These are phyloP conservation scores for Melipona bicolor DNA, from an alignment of 2,888 invertebrate species.

Conservation along the genomic window DNA sequence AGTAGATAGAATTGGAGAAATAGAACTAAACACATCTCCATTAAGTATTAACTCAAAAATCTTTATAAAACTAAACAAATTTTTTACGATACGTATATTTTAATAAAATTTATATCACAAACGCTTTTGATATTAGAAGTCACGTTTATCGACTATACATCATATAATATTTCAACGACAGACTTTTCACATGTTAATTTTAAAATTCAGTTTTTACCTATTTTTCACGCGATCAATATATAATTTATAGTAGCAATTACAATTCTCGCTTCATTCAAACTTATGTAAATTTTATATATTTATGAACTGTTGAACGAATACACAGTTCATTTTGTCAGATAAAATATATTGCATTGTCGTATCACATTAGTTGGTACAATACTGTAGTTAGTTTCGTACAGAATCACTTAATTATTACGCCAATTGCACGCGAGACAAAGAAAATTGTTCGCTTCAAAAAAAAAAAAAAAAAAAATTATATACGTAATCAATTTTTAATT, in stretches of 20 bases:
- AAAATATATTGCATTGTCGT: background rate
- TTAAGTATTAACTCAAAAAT: background rate
- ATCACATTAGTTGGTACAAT: background rate
- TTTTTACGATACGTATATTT: background rate
- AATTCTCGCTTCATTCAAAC: background rate
- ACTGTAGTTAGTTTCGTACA: background rate
- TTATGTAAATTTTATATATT: background rate
- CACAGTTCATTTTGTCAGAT: background rate
- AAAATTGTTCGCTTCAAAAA: background rate
- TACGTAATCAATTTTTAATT: background rate
- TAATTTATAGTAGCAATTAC: background rate
- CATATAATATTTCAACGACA: background rate
- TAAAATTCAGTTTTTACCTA: too few species aligned
- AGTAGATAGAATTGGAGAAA: background rate
- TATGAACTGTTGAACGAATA: background rate
- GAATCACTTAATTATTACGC: conserved; percentile 34
- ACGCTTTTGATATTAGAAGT: background rate
- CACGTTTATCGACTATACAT: too few species aligned
- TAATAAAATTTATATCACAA: background rate
- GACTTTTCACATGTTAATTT: background rate
- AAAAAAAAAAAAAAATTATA: background rate
- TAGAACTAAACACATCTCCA: background rate
- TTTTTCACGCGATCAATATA: background rate
- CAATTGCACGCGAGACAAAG: conserved; percentile 21
- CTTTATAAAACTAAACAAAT: background rate